phyloP scores from a whole-genome alignment of 2,888 invertebrate species.

The Sinotaia quadrata region DNA sequence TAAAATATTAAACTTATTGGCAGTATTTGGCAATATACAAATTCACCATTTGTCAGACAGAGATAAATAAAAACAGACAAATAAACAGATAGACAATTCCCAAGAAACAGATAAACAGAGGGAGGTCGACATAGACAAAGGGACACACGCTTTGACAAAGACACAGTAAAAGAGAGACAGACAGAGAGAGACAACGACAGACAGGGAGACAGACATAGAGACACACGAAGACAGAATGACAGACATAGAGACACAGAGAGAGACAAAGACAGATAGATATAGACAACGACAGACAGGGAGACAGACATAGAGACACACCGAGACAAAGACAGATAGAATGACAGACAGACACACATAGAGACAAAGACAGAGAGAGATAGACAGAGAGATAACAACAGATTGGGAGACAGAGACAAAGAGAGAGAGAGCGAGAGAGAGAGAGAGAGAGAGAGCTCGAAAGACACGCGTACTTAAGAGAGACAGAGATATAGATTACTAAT shows the following conservation, averaged over 20 bases:
- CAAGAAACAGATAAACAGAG: background rate
- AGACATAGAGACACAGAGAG: background rate
- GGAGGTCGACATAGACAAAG: background rate
- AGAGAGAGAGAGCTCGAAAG: background rate
- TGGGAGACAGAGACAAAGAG: background rate
- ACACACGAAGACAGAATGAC: background rate
- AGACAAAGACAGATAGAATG: background rate
- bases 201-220: conserved; percentile 1
- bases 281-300: background rate
- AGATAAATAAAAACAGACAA: background rate
- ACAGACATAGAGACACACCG: background rate
- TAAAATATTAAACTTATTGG: too few species aligned
- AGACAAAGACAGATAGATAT: background rate
- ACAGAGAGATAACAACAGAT: background rate
- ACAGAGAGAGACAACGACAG: background rate
- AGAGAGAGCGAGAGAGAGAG: background rate
- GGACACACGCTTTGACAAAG: background rate
- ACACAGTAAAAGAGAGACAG: background rate
- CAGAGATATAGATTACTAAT: background rate
- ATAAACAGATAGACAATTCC: background rate
- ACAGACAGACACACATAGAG: background rate
- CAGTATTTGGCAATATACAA: too few species aligned
- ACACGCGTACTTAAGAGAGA: too few species aligned
- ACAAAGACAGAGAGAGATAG: background rate
- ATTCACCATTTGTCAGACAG: too few species aligned